Percentiles rank a stretch among this genome's conserved stretches.
Evolutionary conservation across 2,113 vertebrate species (phyloP).

Genomic region (Catagonus wagneri): DNA sequence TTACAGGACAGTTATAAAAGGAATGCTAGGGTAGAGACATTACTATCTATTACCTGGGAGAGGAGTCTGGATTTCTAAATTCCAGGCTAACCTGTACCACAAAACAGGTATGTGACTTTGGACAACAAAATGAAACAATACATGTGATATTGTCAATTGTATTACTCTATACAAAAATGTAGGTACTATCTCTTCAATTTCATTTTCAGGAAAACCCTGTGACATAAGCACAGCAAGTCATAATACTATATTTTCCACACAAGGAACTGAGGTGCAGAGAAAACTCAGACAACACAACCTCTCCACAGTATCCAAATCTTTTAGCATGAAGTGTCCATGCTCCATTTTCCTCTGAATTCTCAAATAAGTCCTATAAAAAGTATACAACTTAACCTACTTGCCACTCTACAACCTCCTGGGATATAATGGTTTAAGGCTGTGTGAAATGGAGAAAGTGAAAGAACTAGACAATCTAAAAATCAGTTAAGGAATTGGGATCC

Average conservation of each 20-base stretch:
- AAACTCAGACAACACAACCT: background rate
- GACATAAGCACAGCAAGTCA: background rate
- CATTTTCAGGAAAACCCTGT: background rate
- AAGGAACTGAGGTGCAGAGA: background rate
- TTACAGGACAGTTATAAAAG: background rate
- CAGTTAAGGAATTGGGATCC: background rate
- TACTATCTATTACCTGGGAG: background rate
- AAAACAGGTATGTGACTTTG: background rate
- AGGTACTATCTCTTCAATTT: background rate
- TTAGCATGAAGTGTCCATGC: background rate
- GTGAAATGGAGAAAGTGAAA: background rate
- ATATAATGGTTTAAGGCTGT: background rate
- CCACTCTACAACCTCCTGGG: background rate
- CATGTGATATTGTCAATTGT: background rate
- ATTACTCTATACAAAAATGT: background rate
- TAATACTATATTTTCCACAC: background rate
- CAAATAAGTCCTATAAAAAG: background rate
- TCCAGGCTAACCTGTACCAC: background rate
- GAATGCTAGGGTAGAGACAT: background rate
- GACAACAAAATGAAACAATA: background rate
- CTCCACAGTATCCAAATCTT: background rate
- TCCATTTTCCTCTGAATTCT: background rate
- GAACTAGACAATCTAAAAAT: constrained; percentile 1
- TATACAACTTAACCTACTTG: background rate
- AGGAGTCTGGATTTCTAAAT: background rate